These are phyloP conservation scores for Pachydiplax longipennis DNA, from an alignment of 2,888 invertebrate genomes.

Conservation along the genomic window DNA sequence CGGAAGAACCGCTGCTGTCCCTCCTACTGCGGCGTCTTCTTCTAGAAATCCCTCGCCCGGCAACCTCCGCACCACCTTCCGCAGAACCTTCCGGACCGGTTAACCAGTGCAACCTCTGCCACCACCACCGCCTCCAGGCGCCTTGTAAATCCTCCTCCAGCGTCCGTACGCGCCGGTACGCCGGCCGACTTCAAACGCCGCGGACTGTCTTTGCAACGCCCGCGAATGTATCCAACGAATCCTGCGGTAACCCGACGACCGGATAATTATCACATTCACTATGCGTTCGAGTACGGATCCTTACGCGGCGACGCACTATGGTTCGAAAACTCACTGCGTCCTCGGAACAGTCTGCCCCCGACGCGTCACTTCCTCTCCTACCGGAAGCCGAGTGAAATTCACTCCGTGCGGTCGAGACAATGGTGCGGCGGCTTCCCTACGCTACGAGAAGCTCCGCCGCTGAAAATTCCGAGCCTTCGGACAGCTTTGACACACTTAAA, in stretches of 20 bases:
- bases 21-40: background rate
- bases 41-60: background rate
- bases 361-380: constrained; percentile 17
- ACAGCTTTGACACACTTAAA: background rate
- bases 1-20: constrained; percentile 2
- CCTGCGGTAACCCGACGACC: background rate
- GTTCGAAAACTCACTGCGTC: constrained; percentile 7
- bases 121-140: constrained; percentile 42
- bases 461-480: background rate
- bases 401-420: constrained; percentile 7
- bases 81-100: background rate
- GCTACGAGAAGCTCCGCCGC: background rate
- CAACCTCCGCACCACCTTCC: background rate
- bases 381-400: constrained; percentile 31
- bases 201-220: background rate
- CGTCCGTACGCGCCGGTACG: background rate
- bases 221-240: background rate
- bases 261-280: background rate
- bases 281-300: background rate
- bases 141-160: constrained; percentile 34
- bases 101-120: constrained; percentile 31
- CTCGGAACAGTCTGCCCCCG: background rate
- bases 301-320: background rate
- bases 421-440: background rate
- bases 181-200: background rate